These are phyloP conservation scores for Oenanthe melanoleuca DNA, from an alignment of 2,113 vertebrate genomes.

Conservation along the genomic window DNA sequence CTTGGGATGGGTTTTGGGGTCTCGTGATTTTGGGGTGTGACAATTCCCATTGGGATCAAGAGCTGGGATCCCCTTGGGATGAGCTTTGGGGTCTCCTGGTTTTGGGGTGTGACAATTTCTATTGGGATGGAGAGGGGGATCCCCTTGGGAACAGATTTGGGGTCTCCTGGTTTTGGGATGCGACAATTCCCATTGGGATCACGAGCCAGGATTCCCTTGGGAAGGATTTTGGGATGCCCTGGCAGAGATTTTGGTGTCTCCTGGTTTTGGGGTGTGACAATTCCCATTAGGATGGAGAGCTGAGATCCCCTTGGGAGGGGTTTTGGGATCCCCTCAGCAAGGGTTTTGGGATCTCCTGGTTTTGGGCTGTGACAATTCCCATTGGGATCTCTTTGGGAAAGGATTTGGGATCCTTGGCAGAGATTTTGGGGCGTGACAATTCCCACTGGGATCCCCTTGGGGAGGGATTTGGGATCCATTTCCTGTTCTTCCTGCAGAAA, in stretches of 20 bases:
- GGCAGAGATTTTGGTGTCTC: neutral
- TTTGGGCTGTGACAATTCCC: neutral
- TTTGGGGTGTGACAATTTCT: too few species aligned
- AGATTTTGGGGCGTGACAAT: neutral
- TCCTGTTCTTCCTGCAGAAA: slow-evolving; percentile 43
- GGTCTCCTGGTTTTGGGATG: too few species aligned
- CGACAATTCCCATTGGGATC: too few species aligned
- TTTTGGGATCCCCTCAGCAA: neutral
- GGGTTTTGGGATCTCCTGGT: neutral
- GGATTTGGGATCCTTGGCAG: too few species aligned
- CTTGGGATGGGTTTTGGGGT: neutral
- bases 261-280: rapidly evolving
- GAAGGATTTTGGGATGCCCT: too few species aligned
- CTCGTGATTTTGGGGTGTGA: rapidly evolving
- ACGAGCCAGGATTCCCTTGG: too few species aligned
- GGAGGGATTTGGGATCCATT: neutral
- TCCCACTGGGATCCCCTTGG: neutral
- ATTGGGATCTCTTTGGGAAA: rapidly evolving
- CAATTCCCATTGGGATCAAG: neutral
- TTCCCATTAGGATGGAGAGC: rapidly evolving
- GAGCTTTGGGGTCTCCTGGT: too few species aligned
- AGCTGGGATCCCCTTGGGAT: neutral
- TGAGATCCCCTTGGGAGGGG: rapidly evolving
- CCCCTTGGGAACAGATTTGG: too few species aligned
- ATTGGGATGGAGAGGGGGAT: too few species aligned